A percentile compares a stretch with the other conserved stretches of the same genome.
Evolutionary conservation across 2,797 vertebrate genomes (phyloP).

Genomic region (Meriones psammophilus): DNA sequence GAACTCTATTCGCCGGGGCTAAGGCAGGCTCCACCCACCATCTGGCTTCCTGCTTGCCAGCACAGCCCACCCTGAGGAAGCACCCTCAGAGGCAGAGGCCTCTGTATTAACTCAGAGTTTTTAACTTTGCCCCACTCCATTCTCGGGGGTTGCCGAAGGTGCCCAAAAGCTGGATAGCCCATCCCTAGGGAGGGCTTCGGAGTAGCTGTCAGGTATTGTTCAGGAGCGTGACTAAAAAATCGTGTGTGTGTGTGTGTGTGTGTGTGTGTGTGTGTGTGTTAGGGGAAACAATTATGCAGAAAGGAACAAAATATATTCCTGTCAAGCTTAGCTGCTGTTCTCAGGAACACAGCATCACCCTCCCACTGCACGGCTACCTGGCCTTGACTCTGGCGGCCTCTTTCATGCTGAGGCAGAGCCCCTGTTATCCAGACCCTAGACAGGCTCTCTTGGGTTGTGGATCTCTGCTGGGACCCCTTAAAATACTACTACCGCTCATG

Average conservation of each 20-base stretch:
- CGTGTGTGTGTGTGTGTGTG: background rate
- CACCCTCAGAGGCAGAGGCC: background rate
- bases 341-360: background rate
- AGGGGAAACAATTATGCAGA: constrained; percentile 55
- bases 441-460: background rate
- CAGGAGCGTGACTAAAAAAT: background rate
- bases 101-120: background rate
- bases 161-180: background rate
- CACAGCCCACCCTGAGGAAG: rapidly evolving
- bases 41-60: background rate
- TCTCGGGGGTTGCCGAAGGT: background rate
- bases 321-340: background rate
- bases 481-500: background rate
- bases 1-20: background rate
- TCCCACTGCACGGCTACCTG: background rate
- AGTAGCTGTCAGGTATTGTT: background rate
- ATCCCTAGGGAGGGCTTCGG: background rate
- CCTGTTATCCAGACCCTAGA: background rate
- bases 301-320: constrained; percentile 53
- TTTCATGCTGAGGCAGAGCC: background rate
- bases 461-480: too few species aligned
- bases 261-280: background rate
- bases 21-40: background rate
- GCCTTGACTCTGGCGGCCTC: background rate
- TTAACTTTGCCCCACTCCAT: background rate